Conservation (phyloP, 1,140 invertebrate genomes). For the Ooceraea biroi region DNA sequence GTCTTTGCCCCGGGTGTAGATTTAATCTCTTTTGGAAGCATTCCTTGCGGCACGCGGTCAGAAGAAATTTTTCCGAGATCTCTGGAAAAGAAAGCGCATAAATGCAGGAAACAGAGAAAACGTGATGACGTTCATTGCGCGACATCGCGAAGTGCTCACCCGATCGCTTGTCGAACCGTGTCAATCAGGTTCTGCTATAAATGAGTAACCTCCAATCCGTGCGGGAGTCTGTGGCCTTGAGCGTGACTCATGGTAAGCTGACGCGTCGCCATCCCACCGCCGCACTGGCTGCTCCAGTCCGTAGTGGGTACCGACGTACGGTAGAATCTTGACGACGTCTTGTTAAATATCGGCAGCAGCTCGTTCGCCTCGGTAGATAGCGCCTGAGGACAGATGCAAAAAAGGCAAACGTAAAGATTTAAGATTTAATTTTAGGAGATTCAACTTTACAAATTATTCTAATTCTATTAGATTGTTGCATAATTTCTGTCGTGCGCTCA, state of each 20-base stretch:
- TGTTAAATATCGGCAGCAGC: constrained; percentile 98
- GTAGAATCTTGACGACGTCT: constrained; percentile 97
- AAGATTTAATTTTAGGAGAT: too few relatives aligned
- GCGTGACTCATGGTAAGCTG: constrained; percentile 80
- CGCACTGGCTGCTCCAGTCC: constrained; percentile 93
- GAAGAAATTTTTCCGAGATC: constrained; percentile 23
- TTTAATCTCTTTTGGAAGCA: constrained; percentile 11
- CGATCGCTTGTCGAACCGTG: constrained; percentile 29
- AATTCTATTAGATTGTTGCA: too few relatives aligned
- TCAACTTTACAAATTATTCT: too few relatives aligned
- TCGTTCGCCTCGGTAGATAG: constrained; percentile 98
- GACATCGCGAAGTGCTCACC: constrained; percentile 29
- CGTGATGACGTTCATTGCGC: not conserved
- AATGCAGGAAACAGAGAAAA: constrained; percentile 6
- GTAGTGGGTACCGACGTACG: constrained; percentile 91
- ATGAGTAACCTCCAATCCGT: constrained; percentile 78
- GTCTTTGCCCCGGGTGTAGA: not conserved
- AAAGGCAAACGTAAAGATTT: too few relatives aligned
- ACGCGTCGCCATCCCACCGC: constrained; percentile 82
- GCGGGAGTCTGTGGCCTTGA: constrained; percentile 79
- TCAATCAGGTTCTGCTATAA: constrained; percentile 75
- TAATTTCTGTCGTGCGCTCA: too few relatives aligned
- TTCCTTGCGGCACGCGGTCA: constrained; percentile 22
- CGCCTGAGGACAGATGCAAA: constrained; percentile 90
- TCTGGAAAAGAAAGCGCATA: constrained; percentile 16